These are phyloP conservation scores for Hypena proboscidalis DNA, from an alignment of 2,888 invertebrate genomes.

Conservation along the genomic window DNA sequence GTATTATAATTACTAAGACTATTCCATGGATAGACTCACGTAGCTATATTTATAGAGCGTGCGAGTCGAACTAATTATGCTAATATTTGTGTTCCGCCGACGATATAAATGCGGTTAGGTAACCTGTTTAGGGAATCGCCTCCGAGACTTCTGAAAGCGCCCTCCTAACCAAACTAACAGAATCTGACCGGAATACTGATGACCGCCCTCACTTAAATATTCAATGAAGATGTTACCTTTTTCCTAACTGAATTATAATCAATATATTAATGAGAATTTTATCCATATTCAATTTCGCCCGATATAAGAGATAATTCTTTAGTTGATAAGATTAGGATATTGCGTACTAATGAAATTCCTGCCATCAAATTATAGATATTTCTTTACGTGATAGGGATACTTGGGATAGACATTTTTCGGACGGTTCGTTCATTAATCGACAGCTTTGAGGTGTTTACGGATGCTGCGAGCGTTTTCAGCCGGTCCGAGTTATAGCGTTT, in stretches of 20 bases:
- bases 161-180: constrained; percentile 75
- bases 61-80: constrained; percentile 72
- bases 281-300: constrained; percentile 38
- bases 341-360: constrained; percentile 45
- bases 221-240: constrained; percentile 65
- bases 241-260: constrained; percentile 59
- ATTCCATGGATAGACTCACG: constrained; percentile 52
- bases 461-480: constrained; percentile 26
- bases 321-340: constrained; percentile 37
- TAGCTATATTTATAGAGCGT: constrained; percentile 61
- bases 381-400: constrained; percentile 48
- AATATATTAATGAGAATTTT: constrained; percentile 55
- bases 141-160: constrained; percentile 66
- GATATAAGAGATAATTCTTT: constrained; percentile 36
- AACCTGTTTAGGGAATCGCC: constrained; percentile 80
- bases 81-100: constrained; percentile 74
- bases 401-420: constrained; percentile 44
- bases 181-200: constrained; percentile 74
- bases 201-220: constrained; percentile 61
- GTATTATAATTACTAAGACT: no score
- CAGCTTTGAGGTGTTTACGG: constrained; percentile 37
- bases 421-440: constrained; percentile 37
- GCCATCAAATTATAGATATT: constrained; percentile 48
- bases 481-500: constrained; percentile 12
- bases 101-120: constrained; percentile 78